phyloP scores from a whole-genome alignment of 2,113 vertebrate species.

The Cricetomys ansorgei region DNA sequence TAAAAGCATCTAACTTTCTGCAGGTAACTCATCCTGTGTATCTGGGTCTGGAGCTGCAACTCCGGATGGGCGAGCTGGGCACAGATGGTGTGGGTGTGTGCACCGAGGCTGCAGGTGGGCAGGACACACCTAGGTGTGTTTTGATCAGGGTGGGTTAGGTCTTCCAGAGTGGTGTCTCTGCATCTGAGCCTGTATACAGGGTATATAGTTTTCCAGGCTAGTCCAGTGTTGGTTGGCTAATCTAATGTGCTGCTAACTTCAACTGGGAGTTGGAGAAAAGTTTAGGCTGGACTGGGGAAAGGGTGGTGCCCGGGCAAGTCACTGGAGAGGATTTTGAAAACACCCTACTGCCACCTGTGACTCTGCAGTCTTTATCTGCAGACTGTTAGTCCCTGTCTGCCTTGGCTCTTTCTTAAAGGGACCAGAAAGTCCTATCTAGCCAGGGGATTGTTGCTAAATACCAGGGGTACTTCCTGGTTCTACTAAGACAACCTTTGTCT shows the following conservation, averaged over 20 bases:
- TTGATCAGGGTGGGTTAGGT: neutral
- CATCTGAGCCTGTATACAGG: neutral
- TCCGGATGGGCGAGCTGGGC: neutral
- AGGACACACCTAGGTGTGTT: neutral
- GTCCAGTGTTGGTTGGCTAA: neutral
- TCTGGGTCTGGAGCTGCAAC: neutral
- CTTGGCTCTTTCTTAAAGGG: neutral
- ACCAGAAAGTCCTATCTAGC: neutral
- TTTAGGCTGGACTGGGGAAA: neutral
- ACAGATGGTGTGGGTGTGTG: neutral
- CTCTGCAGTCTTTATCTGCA: neutral
- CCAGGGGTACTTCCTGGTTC: neutral
- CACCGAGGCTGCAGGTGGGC: neutral
- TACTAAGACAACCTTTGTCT: neutral
- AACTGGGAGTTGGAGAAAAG: neutral
- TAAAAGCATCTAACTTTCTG: neutral
- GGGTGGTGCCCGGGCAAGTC: neutral
- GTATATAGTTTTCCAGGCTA: neutral
- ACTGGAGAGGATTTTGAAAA: neutral
- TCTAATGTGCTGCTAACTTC: neutral
- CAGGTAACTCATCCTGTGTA: neutral
- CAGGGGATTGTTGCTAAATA: neutral
- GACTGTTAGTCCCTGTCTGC: neutral
- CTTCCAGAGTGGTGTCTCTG: neutral
- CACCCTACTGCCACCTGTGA: neutral